Evolutionary conservation across 2,888 invertebrate genomes (phyloP).

Genomic region (Caradrina clavipalpis): DNA sequence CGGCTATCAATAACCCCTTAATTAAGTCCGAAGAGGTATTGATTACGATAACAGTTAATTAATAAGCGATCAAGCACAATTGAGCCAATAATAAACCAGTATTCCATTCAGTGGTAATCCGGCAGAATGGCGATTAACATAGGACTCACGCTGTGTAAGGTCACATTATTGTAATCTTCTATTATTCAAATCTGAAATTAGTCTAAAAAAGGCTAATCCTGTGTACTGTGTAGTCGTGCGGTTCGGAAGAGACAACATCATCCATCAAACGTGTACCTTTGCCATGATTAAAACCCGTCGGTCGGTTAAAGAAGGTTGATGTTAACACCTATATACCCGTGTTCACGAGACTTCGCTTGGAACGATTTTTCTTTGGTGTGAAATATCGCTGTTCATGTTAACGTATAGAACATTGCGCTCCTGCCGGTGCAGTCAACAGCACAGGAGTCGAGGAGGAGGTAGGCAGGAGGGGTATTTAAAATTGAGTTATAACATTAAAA

Average conservation of each 20-base stretch:
- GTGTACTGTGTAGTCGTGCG: not conserved
- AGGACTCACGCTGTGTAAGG: conserved; percentile 72
- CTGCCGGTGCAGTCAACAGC: no score
- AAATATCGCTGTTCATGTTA: no score
- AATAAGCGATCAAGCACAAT: conserved; percentile 71
- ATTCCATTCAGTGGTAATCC: conserved; percentile 64
- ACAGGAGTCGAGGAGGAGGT: no score
- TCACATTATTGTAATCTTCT: conserved; percentile 45
- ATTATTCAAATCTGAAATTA: conserved; percentile 1
- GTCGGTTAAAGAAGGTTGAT: no score
- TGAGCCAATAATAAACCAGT: conserved; percentile 63
- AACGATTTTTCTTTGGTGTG: no score
- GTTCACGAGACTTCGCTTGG: not conserved
- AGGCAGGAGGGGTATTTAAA: no score
- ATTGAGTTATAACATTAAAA: no score
- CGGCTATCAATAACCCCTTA: conserved; percentile 69
- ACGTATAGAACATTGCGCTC: no score
- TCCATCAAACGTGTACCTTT: no score
- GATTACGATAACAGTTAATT: conserved; percentile 79
- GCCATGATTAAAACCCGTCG: no score
- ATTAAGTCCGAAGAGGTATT: conserved; percentile 72
- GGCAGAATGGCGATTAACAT: conserved; percentile 66
- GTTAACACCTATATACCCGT: no score
- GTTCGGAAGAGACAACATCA: not conserved
- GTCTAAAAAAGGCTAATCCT: conserved; percentile 4